Evolutionary conservation across 2,888 invertebrate genomes (phyloP).

Genomic region (Eupithecia abbreviata): DNA sequence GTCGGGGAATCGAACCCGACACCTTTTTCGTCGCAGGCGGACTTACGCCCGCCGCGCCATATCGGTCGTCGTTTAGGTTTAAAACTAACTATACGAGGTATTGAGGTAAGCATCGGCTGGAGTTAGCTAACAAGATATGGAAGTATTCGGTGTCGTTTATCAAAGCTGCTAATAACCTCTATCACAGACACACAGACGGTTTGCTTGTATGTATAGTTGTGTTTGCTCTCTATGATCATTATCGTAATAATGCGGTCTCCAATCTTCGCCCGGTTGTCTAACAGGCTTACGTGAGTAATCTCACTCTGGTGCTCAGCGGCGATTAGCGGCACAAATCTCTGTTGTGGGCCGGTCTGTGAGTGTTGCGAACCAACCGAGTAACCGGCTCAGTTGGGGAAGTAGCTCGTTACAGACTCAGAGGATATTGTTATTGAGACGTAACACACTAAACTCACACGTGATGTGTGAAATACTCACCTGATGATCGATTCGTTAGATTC

Average conservation of each 20-base stretch:
- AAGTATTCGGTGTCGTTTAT: neutral
- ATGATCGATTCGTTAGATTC: neutral
- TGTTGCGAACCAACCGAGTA: constrained; percentile 16
- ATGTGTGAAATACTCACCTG: constrained; percentile 8
- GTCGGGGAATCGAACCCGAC: too few relatives aligned
- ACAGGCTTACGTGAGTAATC: constrained; percentile 18
- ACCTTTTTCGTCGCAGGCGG: too few relatives aligned
- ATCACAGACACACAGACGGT: neutral
- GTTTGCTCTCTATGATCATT: constrained; percentile 5
- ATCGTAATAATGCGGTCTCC: constrained; percentile 10
- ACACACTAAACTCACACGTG: neutral
- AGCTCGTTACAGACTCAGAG: constrained; percentile 14
- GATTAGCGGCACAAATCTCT: constrained; percentile 15
- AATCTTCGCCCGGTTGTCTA: constrained; percentile 6
- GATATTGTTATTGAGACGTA: constrained; percentile 3
- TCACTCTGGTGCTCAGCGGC: constrained; percentile 5
- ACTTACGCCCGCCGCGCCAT: too few relatives aligned
- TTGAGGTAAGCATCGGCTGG: neutral
- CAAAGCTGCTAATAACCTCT: neutral
- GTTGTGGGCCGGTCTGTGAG: constrained; percentile 2
- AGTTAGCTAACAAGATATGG: neutral
- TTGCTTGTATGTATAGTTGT: neutral
- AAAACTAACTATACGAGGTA: neutral
- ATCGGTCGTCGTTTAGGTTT: neutral
- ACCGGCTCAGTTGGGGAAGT: constrained; percentile 15